These are phyloP conservation scores for Nothobranchius kuhntae DNA, from an alignment of 2,113 vertebrate species.

Conservation along the genomic window DNA sequence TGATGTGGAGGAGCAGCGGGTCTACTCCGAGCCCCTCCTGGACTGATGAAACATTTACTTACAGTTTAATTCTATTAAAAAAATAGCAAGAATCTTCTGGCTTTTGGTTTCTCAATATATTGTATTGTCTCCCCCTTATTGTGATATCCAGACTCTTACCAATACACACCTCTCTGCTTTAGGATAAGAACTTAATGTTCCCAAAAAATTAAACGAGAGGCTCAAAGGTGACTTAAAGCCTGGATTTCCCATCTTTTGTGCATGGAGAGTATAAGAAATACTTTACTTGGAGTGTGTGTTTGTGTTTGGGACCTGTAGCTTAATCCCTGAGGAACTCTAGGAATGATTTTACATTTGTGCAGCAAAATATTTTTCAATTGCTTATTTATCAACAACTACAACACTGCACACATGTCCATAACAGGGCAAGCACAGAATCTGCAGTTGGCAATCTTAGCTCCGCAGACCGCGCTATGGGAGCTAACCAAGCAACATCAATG, in stretches of 20 bases:
- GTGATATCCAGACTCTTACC: too few species aligned
- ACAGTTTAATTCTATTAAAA: too few species aligned
- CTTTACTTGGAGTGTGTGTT: background rate
- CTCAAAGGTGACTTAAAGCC: background rate
- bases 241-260: background rate
- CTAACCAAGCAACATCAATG: constrained; percentile 58
- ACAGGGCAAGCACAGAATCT: constrained; percentile 57
- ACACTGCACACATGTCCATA: constrained; percentile 37
- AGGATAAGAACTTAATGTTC: too few species aligned
- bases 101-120: too few species aligned
- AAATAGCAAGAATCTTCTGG: too few species aligned
- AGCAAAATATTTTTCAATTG: constrained; percentile 4
- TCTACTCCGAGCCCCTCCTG: too few species aligned
- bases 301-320: background rate
- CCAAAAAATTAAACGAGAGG: too few species aligned
- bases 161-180: too few species aligned
- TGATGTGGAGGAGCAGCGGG: too few species aligned
- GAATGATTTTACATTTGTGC: constrained; percentile 12
- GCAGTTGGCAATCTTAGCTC: constrained; percentile 60
- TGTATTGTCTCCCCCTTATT: too few species aligned
- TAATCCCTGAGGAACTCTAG: background rate
- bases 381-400: constrained; percentile 35
- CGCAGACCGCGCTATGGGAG: constrained; percentile 63
- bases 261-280: background rate
- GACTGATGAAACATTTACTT: too few species aligned